Conservation (phyloP, 1,140 invertebrate genomes). For the Melitaea cinxia region DNA sequence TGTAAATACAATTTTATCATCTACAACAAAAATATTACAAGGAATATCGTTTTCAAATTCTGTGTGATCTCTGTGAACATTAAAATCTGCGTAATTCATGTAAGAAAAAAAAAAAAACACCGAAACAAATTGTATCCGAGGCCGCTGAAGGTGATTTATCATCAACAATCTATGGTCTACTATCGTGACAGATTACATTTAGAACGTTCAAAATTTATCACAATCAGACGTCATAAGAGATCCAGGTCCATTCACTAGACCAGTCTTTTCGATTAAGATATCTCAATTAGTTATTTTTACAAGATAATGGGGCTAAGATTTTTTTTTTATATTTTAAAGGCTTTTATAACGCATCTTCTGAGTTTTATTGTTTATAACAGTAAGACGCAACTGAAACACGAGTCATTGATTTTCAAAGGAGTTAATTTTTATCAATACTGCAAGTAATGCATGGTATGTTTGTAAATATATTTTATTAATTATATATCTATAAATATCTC, state of each 20-base stretch:
- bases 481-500: too few relatives aligned
- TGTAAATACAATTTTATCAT: neutral
- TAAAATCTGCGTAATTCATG: too few relatives aligned
- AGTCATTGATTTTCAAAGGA: too few relatives aligned
- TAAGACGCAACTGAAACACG: too few relatives aligned
- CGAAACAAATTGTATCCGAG: neutral
- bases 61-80: neutral
- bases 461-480: too few relatives aligned
- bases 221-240: constrained; percentile 38
- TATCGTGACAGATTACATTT: constrained; percentile 41
- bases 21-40: neutral
- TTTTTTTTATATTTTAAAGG: too few relatives aligned
- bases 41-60: neutral
- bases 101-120: too few relatives aligned
- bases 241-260: neutral
- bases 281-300: neutral
- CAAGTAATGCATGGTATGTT: too few relatives aligned
- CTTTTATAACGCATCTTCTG: too few relatives aligned
- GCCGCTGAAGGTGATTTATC: constrained; percentile 27
- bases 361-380: too few relatives aligned
- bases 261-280: neutral
- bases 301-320: too few relatives aligned
- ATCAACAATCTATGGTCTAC: constrained; percentile 35
- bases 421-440: too few relatives aligned
- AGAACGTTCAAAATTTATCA: constrained; percentile 34